Base-by-base conservation (phyloP, 2,797 vertebrate genomes). In the Lacerta agilis region DNA sequence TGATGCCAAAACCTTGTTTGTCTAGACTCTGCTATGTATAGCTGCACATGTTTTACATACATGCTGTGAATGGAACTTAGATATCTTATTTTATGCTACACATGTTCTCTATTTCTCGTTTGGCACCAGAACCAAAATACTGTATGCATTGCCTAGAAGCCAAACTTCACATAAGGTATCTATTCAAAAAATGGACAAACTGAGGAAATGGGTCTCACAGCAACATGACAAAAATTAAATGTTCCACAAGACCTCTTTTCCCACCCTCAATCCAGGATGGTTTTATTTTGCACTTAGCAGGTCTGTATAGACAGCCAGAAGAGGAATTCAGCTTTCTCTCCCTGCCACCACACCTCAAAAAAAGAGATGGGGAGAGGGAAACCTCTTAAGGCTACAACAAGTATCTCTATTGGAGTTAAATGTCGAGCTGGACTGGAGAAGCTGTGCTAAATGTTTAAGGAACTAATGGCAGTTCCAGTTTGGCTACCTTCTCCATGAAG, bases 161-260 rank as follows among this genome's bases (percentile, higher is more conserved):
- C 86, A 90, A 77, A 66, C 79, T 90, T 49, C 83, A 88, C 89
- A 86, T 88, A 88, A 78, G 89, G 79, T 90, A 90, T 86, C 79
- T 85, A 90, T 90, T 90, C 83, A 38, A 61, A 69, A 82, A 69
- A 85, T 25, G 83, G 83, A 85, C 64, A 72, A 58, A 41, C 49
- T 38, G 38, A 85, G 64, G 79, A 90, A 90, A 67, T 43, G 8
- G 11, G 66, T 72, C 73, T 76, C 86, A 64, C 8, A 86, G 79
- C 86, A 82, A 90, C 86, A 88, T 71, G 83, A 88, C 49, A 17
- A 45, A 88, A 86, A 82, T 82, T 69, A 82, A 90, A 85, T 79
- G 66, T 85, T 80, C 72, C 82, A 71, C 79, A 78, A 82, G 33
- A 67, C 15, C n/a, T 45, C 5, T 1, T 29, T 67, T 36, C 25